phyloP scores from a whole-genome alignment of 1,140 invertebrate species.

The Diachasma alloeum region DNA sequence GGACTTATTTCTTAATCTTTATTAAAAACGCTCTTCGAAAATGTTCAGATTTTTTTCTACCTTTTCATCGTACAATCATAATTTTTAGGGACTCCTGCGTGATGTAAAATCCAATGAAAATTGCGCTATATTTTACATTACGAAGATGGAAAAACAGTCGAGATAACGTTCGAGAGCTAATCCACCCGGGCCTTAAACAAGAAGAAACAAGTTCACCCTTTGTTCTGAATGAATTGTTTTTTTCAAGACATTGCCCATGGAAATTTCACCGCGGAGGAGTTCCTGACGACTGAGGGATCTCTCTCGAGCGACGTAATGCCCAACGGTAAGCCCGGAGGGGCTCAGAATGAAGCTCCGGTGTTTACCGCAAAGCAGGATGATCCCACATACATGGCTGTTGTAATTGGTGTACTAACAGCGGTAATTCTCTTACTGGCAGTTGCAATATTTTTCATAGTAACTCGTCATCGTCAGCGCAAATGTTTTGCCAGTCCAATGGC shows the following conservation, averaged over 20 bases:
- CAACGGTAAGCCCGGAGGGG: constrained; percentile 62
- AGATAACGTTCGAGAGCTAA: too few species aligned
- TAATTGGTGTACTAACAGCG: constrained; percentile 81
- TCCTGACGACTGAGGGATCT: constrained; percentile 56
- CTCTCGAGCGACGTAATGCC: constrained; percentile 65
- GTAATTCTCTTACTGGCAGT: constrained; percentile 78
- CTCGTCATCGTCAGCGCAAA: constrained; percentile 80
- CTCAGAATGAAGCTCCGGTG: constrained; percentile 68
- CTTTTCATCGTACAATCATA: too few species aligned
- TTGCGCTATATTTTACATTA: too few species aligned
- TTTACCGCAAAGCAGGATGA: constrained; percentile 76
- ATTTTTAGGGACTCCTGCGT: too few species aligned
- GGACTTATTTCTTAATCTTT: too few species aligned
- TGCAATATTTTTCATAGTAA: constrained; percentile 80
- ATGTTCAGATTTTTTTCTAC: too few species aligned
- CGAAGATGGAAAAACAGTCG: too few species aligned
- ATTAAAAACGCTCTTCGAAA: too few species aligned
- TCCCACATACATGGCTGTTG: constrained; percentile 81
- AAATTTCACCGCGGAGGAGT: constrained; percentile 73
- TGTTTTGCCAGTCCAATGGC: constrained; percentile 78
- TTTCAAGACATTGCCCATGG: constrained; percentile 74
- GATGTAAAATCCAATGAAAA: too few species aligned
- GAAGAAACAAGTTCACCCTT: not conserved
- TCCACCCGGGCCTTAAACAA: too few species aligned
- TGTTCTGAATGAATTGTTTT: not conserved